Conservation (phyloP, 2,888 invertebrate species). For the Camptogramma bilineatum region DNA sequence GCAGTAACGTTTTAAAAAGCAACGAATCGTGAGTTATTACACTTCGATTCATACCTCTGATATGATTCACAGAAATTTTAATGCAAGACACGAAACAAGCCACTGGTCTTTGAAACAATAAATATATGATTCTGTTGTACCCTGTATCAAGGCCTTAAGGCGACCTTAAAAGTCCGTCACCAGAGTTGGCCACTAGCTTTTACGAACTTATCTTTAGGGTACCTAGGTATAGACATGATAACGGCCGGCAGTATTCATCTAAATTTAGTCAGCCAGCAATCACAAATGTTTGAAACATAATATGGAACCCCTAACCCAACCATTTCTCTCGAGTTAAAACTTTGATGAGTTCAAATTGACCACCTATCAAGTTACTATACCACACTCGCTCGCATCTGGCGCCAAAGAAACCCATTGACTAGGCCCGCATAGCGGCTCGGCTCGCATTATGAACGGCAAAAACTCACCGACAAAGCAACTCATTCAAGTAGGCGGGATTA, state of each 20-base stretch:
- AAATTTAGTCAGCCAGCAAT: too few relatives aligned
- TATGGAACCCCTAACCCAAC: too few relatives aligned
- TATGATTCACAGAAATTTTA: slow-evolving; percentile 41
- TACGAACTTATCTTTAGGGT: too few relatives aligned
- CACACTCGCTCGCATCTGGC: slow-evolving; percentile 11
- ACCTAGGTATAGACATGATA: too few relatives aligned
- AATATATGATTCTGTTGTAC: slow-evolving; percentile 31
- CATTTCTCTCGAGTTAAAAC: not conserved
- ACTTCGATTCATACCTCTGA: slow-evolving; percentile 21
- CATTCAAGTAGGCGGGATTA: slow-evolving; percentile 3
- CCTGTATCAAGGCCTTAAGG: too few relatives aligned
- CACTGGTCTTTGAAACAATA: slow-evolving; percentile 40
- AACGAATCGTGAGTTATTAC: slow-evolving; percentile 33
- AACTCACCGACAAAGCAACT: slow-evolving; percentile 23
- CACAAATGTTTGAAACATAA: too few relatives aligned
- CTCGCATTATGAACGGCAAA: slow-evolving; percentile 17
- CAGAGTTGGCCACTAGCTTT: too few relatives aligned
- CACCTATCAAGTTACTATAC: slow-evolving; percentile 2
- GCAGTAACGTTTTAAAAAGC: slow-evolving; percentile 1
- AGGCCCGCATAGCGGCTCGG: slow-evolving; percentile 1
- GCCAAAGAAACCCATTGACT: slow-evolving; percentile 5
- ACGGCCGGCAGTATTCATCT: too few relatives aligned
- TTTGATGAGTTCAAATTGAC: not conserved
- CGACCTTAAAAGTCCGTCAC: too few relatives aligned
- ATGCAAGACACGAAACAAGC: slow-evolving; percentile 44